phyloP scores from a whole-genome alignment of 2,113 vertebrate species.

The Oreocharis arfaki region DNA sequence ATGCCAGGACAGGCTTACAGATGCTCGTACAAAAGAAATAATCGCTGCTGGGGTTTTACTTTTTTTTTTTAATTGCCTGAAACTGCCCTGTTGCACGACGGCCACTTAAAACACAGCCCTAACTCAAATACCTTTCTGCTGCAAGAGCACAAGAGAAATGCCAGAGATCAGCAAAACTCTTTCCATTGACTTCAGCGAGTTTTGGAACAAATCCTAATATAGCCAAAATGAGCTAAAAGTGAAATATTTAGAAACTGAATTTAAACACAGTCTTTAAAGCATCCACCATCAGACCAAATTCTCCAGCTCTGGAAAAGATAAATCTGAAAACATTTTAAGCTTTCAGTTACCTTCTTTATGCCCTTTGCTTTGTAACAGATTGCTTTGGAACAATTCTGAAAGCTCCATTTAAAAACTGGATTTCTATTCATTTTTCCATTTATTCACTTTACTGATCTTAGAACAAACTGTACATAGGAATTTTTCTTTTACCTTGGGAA shows the following conservation, averaged over 20 bases:
- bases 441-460: background rate
- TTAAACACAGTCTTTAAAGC: conserved; percentile 3
- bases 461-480: background rate
- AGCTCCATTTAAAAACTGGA: background rate
- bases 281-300: background rate
- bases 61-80: background rate
- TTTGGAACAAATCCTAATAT: conserved; percentile 27
- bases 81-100: background rate
- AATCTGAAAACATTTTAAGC: background rate
- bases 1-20: background rate
- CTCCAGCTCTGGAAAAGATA: background rate
- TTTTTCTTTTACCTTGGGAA: conserved; percentile 88
- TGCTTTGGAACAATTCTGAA: background rate
- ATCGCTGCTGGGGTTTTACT: background rate
- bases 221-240: background rate
- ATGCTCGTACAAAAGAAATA: background rate
- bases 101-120: background rate
- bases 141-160: background rate
- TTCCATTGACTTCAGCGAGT: background rate
- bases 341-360: background rate
- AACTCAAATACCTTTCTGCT: background rate
- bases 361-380: background rate
- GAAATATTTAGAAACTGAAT: conserved; percentile 23
- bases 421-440: background rate
- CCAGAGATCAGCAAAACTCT: conserved; percentile 13